These are phyloP conservation scores for Metellina segmentata DNA, from an alignment of 2,888 invertebrate genomes.

Conservation along the genomic window DNA sequence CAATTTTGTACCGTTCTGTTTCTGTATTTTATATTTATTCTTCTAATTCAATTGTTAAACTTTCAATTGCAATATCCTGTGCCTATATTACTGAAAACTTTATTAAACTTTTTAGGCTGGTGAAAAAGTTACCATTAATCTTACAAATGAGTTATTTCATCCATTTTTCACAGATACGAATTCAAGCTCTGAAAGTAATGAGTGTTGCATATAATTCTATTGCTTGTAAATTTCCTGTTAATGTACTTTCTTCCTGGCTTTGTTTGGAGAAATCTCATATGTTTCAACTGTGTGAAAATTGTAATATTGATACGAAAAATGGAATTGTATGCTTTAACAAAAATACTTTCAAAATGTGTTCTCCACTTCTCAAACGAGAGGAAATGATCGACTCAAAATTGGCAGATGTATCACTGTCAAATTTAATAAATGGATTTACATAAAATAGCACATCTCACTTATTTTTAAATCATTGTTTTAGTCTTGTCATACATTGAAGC, in stretches of 20 bases:
- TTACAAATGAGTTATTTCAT: slow-evolving; percentile 46
- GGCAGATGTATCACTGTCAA: slow-evolving; percentile 1
- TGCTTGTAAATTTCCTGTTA: slow-evolving; percentile 52
- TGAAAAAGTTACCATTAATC: slow-evolving; percentile 61
- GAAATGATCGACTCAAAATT: slow-evolving; percentile 39
- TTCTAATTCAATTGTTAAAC: slow-evolving; percentile 20
- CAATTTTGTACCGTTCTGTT: slow-evolving; percentile 48
- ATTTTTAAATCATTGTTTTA: background rate
- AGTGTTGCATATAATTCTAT: slow-evolving; percentile 55
- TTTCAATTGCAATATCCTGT: slow-evolving; percentile 24
- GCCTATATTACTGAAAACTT: slow-evolving; percentile 59
- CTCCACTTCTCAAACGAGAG: slow-evolving; percentile 20
- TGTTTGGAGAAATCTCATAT: background rate
- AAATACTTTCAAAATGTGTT: slow-evolving; percentile 16
- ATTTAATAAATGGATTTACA: slow-evolving; percentile 47
- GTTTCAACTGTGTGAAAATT: slow-evolving; percentile 47
- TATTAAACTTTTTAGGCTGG: slow-evolving; percentile 38
- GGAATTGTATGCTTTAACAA: slow-evolving; percentile 51
- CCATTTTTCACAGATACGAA: slow-evolving; percentile 42
- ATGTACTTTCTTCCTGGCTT: slow-evolving; percentile 52
- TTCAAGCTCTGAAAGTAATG: slow-evolving; percentile 33
- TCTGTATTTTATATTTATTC: slow-evolving; percentile 14
- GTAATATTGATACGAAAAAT: slow-evolving; percentile 35
- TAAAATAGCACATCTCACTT: background rate
- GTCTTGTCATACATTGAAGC: too few relatives aligned